Conservation (phyloP, 2,113 vertebrate genomes). For the Nothocercus nigrocapillus region DNA sequence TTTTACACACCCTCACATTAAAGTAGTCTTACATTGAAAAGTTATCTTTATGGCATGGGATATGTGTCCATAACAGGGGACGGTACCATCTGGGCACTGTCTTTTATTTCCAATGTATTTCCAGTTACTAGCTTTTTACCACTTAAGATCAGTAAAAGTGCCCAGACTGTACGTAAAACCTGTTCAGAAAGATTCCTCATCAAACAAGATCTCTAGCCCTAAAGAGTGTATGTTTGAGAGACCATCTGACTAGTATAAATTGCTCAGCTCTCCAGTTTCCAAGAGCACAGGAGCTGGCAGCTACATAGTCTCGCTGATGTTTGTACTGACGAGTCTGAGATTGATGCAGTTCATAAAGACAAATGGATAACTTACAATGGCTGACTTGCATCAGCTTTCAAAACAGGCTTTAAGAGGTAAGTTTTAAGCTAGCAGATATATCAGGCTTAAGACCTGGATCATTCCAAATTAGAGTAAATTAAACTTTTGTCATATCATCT, state of each 20-base stretch:
- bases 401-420: slow-evolving; percentile 11
- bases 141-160: not conserved
- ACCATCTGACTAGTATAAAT: not conserved
- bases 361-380: slow-evolving; percentile 22
- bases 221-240: not conserved
- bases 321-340: slow-evolving; percentile 16
- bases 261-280: not conserved
- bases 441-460: slow-evolving; percentile 34
- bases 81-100: not conserved
- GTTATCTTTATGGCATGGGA: not conserved
- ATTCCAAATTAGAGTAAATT: slow-evolving; percentile 43
- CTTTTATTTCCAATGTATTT: slow-evolving; percentile 4
- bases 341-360: slow-evolving; percentile 37
- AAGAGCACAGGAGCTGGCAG: not conserved
- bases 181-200: not conserved
- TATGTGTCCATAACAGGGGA: not conserved
- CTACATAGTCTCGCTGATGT: not conserved
- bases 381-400: slow-evolving; percentile 11
- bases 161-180: not conserved
- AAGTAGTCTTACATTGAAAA: not conserved
- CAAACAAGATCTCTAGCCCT: not conserved
- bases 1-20: not conserved
- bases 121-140: not conserved
- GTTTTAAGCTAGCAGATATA: slow-evolving; percentile 23
- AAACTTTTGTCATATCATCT: slow-evolving; percentile 1